Evolutionary conservation across 2,888 invertebrate species (phyloP).

Genomic region (Orthonychiurus folsomi): DNA sequence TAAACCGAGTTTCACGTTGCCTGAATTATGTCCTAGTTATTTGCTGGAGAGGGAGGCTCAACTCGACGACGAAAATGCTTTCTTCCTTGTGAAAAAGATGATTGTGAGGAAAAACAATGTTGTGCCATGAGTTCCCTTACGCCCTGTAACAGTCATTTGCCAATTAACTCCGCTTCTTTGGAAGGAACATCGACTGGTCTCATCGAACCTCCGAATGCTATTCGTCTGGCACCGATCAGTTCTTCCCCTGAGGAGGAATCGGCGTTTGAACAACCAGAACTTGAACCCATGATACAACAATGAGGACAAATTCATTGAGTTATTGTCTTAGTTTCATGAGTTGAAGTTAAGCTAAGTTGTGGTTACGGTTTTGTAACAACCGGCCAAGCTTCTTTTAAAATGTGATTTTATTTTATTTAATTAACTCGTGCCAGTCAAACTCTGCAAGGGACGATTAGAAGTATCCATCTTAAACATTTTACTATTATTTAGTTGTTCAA

Average conservation of each 20-base stretch:
- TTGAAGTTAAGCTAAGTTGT: too few species aligned
- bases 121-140: constrained; percentile 20
- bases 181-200: constrained; percentile 6
- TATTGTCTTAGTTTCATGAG: too few species aligned
- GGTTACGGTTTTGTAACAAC: too few species aligned
- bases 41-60: constrained; percentile 19
- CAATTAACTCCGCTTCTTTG: neutral
- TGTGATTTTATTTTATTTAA: too few species aligned
- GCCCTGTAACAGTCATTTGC: constrained; percentile 19
- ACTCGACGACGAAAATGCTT: constrained; percentile 32
- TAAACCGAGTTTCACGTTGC: neutral
- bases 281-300: neutral
- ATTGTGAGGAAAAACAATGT: constrained; percentile 34
- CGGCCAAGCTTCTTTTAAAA: too few species aligned
- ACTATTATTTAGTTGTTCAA: too few species aligned
- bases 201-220: constrained; percentile 11
- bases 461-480: too few species aligned
- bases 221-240: constrained; percentile 8
- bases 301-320: neutral
- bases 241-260: constrained; percentile 4
- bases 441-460: too few species aligned
- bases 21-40: constrained; percentile 14
- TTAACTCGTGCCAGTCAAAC: too few species aligned
- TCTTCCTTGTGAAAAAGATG: constrained; percentile 32
- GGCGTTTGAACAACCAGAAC: neutral